These are phyloP conservation scores for Dysidea cf. avara DNA, from an alignment of 37 sponge, comb jelly and placozoan species.

Conservation along the genomic window DNA sequence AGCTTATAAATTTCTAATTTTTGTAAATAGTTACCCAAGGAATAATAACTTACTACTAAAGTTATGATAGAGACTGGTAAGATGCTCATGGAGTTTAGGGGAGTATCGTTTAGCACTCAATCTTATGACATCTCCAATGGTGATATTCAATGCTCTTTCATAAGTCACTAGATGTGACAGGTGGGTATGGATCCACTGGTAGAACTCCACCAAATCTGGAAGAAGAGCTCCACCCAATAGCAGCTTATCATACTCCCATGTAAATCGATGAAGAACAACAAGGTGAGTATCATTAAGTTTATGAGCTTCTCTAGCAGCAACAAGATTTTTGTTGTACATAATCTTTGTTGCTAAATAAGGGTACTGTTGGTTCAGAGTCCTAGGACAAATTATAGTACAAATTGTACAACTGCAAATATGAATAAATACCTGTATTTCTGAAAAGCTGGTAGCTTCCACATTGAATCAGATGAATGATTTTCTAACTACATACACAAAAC, in stretches of 20 bases:
- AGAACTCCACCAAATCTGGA: too few relatives aligned
- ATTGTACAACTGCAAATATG: too few relatives aligned
- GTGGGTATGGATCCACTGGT: conserved; percentile 13
- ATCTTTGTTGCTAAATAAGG: conserved; percentile 65
- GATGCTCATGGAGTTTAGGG: conserved; percentile 24
- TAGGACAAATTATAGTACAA: conserved; percentile 8
- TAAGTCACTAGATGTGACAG: not conserved
- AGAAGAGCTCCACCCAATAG: conserved; percentile 16
- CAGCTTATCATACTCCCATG: not conserved
- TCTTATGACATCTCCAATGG: not conserved
- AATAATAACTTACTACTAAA: too few relatives aligned
- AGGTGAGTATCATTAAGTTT: not conserved
- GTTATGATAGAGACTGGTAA: conserved; percentile 49
- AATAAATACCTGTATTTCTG: not conserved
- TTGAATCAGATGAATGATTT: too few relatives aligned
- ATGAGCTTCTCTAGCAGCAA: not conserved
- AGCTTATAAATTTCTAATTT: too few relatives aligned
- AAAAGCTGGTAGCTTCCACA: too few relatives aligned
- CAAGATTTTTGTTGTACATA: conserved; percentile 53
- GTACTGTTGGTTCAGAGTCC: conserved; percentile 44
- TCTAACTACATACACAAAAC: too few relatives aligned
- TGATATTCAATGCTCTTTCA: not conserved
- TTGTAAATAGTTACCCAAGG: too few relatives aligned
- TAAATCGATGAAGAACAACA: not conserved
- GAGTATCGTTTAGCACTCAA: not conserved